Percentiles rank a stretch among this genome's conserved stretches.
phyloP scores from a whole-genome alignment of 2,797 vertebrate species.

The Acridotheres tristis region DNA sequence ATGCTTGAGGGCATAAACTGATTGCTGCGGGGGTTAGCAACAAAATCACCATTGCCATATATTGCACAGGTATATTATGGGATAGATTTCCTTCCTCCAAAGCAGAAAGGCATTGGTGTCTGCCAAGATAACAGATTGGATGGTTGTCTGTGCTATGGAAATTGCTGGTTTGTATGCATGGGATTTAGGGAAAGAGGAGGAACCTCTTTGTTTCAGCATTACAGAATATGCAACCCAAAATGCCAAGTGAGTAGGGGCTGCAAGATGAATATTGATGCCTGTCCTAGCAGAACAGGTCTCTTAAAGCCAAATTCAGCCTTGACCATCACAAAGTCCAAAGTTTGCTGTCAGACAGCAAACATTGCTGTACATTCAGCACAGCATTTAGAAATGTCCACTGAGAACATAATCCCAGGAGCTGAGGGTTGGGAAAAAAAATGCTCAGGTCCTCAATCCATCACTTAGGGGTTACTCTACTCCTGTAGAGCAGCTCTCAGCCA shows the following conservation, averaged over 20 bases:
- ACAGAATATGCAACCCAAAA: constrained; percentile 21
- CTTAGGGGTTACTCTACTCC: neutral
- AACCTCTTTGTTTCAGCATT: constrained; percentile 47
- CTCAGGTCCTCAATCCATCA: neutral
- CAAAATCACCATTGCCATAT: constrained; percentile 47
- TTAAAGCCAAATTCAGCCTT: neutral
- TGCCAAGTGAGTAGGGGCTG: neutral
- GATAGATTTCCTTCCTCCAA: constrained; percentile 43
- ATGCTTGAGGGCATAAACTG: constrained; percentile 71
- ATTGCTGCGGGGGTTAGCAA: constrained; percentile 63
- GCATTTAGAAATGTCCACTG: neutral
- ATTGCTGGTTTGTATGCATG: constrained; percentile 53
- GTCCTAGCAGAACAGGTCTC: neutral
- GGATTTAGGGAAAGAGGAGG: constrained; percentile 34
- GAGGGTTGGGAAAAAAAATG: neutral
- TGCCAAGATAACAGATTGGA: constrained; percentile 57
- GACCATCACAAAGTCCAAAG: neutral
- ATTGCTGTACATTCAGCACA: neutral
- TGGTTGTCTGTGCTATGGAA: constrained; percentile 42
- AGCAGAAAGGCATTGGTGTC: constrained; percentile 24
- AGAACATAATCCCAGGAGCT: neutral
- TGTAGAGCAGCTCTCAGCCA: neutral
- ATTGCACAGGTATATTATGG: constrained; percentile 52
- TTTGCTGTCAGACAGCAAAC: neutral
- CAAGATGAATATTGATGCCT: neutral